Percentiles rank a stretch among this genome's conserved stretches.
These are phyloP conservation scores for Apaloderma vittatum DNA, from an alignment of 2,113 vertebrate genomes.

Conservation along the genomic window DNA sequence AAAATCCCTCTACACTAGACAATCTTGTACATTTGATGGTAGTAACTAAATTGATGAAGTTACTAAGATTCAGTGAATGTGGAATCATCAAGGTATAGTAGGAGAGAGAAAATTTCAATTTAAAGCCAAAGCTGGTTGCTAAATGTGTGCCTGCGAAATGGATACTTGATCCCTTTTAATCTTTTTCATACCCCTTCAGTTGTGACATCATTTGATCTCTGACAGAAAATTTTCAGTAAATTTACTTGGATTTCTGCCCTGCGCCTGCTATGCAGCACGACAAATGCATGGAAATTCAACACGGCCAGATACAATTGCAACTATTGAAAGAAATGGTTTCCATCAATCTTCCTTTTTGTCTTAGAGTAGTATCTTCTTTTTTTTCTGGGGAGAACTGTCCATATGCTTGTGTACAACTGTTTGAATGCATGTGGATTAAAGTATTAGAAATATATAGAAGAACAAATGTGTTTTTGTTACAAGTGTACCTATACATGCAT, in stretches of 20 bases:
- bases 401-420: accelerated
- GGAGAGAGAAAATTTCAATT: neutral
- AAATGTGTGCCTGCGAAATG: neutral
- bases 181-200: neutral
- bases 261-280: neutral
- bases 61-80: neutral
- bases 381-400: neutral
- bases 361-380: neutral
- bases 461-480: accelerated
- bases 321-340: neutral
- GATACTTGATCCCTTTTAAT: neutral
- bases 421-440: accelerated
- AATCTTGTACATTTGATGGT: neutral
- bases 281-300: neutral
- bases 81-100: neutral
- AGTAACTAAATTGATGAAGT: neutral
- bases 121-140: neutral
- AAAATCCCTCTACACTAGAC: neutral
- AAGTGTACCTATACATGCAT: accelerated
- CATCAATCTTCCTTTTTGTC: neutral
- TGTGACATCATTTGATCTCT: neutral
- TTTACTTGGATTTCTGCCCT: neutral
- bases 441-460: neutral
- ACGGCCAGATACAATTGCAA: neutral
- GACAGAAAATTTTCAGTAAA: neutral